Evolutionary conservation across 2,113 vertebrate genomes (phyloP).

Genomic region (Spizaetus ornatus): DNA sequence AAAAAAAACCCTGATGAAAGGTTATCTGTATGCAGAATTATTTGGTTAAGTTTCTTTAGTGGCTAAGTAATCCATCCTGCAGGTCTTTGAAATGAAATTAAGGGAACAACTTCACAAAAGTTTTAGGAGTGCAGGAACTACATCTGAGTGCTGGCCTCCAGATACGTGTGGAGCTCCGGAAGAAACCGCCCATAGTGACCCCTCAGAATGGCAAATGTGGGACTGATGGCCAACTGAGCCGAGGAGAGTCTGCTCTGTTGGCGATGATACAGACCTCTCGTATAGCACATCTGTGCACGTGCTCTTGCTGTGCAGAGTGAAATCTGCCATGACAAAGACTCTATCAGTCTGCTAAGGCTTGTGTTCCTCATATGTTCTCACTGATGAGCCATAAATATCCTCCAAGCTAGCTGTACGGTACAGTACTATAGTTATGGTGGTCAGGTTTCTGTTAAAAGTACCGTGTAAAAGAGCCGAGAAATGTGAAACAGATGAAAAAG

Average conservation of each 20-base stretch:
- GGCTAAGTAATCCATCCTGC: background rate
- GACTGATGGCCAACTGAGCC: background rate
- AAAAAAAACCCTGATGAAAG: background rate
- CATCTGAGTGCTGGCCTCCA: background rate
- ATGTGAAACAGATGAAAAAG: conserved; percentile 39
- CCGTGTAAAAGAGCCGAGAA: background rate
- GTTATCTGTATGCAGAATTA: background rate
- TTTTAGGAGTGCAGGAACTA: background rate
- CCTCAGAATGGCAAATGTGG: background rate
- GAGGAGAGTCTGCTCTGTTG: background rate
- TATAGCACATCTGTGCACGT: background rate
- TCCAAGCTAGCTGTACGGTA: background rate
- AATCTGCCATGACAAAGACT: background rate
- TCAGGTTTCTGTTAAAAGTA: conserved; percentile 9
- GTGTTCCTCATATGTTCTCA: background rate
- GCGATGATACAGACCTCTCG: background rate
- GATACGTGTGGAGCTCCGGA: background rate
- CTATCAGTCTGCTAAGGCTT: background rate
- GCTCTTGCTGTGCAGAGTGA: background rate
- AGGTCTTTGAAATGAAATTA: background rate
- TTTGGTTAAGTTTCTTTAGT: background rate
- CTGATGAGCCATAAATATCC: background rate
- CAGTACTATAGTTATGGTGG: background rate
- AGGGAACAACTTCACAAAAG: background rate
- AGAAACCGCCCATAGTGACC: background rate